A percentile compares a stretch with the other conserved stretches of the same genome.
Conservation (phyloP, 2,888 invertebrate species). For the Bibio marci region DNA sequence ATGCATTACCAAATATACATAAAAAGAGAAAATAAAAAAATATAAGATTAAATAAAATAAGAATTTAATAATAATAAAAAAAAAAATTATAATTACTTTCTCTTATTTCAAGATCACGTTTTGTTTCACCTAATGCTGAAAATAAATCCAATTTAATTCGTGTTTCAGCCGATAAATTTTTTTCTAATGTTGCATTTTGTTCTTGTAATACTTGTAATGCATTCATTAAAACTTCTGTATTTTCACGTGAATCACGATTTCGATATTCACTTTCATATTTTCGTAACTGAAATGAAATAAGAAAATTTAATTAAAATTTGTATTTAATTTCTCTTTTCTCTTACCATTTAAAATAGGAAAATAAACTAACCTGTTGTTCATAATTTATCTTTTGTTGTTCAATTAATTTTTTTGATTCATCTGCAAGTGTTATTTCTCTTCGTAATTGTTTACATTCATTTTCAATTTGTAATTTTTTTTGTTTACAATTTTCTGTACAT, state of each 20-base stretch:
- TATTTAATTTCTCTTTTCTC: background rate
- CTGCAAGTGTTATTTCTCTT: slow-evolving; percentile 43
- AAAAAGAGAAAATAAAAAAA: background rate
- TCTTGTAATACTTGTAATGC: slow-evolving; percentile 74
- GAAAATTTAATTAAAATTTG: background rate
- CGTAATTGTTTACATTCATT: slow-evolving; percentile 47
- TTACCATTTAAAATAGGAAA: background rate
- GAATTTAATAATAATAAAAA: background rate
- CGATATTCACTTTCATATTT: slow-evolving; percentile 26
- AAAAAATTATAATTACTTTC: slow-evolving; percentile 43
- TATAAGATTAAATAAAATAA: background rate
- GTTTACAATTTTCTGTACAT: slow-evolving; percentile 49
- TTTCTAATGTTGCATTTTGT: slow-evolving; percentile 81
- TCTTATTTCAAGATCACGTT: slow-evolving; percentile 72
- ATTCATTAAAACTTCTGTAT: slow-evolving; percentile 59
- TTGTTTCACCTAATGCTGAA: slow-evolving; percentile 90
- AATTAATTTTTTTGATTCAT: slow-evolving; percentile 40
- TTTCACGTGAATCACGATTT: slow-evolving; percentile 29
- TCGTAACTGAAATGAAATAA: slow-evolving; percentile 17
- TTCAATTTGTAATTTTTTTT: slow-evolving; percentile 47
- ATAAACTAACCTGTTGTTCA: slow-evolving; percentile 24
- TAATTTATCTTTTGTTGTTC: slow-evolving; percentile 26
- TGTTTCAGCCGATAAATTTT: slow-evolving; percentile 89
- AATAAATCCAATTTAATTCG: slow-evolving; percentile 95
- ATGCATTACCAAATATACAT: background rate